Conservation (phyloP, 2,113 vertebrate species). For the Pandion haliaetus region DNA sequence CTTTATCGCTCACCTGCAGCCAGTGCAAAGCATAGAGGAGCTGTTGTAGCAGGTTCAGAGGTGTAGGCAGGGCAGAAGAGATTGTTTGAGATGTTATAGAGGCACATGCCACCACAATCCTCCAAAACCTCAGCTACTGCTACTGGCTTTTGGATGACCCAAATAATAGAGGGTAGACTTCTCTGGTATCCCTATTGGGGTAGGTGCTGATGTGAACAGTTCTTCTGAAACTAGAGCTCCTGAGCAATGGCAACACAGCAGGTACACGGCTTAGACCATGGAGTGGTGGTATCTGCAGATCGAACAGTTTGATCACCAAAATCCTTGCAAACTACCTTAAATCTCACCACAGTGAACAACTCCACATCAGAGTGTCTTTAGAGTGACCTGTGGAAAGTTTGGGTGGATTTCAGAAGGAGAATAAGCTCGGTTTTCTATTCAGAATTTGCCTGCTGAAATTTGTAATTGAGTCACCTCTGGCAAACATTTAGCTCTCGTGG, state of each 20-base stretch:
- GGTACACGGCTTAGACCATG: not conserved
- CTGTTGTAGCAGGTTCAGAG: not conserved
- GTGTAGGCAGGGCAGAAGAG: not conserved
- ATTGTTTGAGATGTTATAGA: not conserved
- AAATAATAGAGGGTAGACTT: not conserved
- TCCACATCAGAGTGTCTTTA: not conserved
- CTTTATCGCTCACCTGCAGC: not conserved
- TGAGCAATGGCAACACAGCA: not conserved
- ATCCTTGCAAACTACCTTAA: not conserved
- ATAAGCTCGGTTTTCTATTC: not conserved
- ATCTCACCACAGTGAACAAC: not conserved
- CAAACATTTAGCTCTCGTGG: not conserved
- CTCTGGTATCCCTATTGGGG: accelerated
- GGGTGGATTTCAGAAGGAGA: not conserved
- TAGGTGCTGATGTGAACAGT: not conserved
- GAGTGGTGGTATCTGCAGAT: not conserved
- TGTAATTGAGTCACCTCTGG: not conserved
- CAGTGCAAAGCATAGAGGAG: not conserved
- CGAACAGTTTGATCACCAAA: not conserved
- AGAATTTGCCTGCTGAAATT: not conserved
- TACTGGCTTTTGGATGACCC: not conserved
- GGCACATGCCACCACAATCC: not conserved
- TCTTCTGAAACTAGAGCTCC: not conserved
- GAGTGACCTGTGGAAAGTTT: not conserved
- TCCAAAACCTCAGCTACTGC: not conserved